Evolutionary conservation across 2,797 vertebrate species (phyloP), one percentile per base, ranked within the genome.

Genomic region (Monodelphis domestica): DNA sequence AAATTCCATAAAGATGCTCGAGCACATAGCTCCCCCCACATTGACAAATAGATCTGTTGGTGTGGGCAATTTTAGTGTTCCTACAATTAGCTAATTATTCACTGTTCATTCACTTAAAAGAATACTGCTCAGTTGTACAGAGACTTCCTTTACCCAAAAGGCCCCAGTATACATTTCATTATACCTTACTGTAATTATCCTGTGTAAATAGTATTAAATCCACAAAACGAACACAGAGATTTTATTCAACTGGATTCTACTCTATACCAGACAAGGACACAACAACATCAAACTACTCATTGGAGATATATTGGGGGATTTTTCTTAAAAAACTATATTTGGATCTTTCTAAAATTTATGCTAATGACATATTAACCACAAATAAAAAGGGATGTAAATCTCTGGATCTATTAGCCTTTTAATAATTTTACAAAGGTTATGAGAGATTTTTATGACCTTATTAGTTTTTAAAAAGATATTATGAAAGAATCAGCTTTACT

Each of bases 221-320:
- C 63, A 7, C 29, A 91, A 53, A 92, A 59, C 52, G 94, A 93
- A 87, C 88, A 88, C 63, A 92, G 91, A 70, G 90, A 87, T 92
- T 84, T 96, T 97, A 21, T 90, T 93, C 95, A 95, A 52, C 89
- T 96, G 28, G 94, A 96, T 94, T 96, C 93, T 45, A 29, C 91
- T 92, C n/a, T 45, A 29, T 91, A 92, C n/a, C 70, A 95, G 96
- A 94, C 94, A 92, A 95, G 97, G 84, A n/a, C n/a, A n/a, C n/a
- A n/a, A n/a, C n/a, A n/a, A n/a, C n/a, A n/a, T n/a, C n/a, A n/a
- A n/a, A 95, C 94, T 98, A 54, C 6, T 53, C 88, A 30, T 88
- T 53, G 87, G 52, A 11, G 51, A 6, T 88, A 33, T 6, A 26
- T 87, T 29, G 45, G n/a, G n/a, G n/a, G n/a, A n/a, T 57, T 88